Conservation (phyloP, 2,797 vertebrate genomes). For the Tiaroga cobitis region DNA sequence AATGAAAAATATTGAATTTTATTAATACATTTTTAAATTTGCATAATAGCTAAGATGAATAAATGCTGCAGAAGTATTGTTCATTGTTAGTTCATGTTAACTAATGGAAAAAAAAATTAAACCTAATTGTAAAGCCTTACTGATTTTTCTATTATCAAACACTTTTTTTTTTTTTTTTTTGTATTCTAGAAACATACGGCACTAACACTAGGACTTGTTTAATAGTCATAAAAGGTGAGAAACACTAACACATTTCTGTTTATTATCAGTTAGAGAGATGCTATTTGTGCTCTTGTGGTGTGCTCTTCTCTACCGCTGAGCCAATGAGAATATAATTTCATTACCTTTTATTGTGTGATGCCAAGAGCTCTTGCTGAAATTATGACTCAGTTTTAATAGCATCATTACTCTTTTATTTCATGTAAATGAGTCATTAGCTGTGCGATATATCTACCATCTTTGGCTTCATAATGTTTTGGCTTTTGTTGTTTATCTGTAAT, state of each 20-base stretch:
- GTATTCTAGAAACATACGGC: not conserved
- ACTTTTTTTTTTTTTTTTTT: not conserved
- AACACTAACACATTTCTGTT: not conserved
- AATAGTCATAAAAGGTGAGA: not conserved
- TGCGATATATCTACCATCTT: slow-evolving; percentile 4
- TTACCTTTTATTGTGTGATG: slow-evolving; percentile 34
- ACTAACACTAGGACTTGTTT: not conserved
- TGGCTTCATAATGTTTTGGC: not conserved
- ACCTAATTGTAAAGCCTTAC: not conserved
- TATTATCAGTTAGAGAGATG: slow-evolving; percentile 38
- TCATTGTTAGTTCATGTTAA: not conserved
- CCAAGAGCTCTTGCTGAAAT: slow-evolving; percentile 17
- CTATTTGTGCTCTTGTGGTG: slow-evolving; percentile 4
- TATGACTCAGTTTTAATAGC: slow-evolving; percentile 16
- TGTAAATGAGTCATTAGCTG: slow-evolving; percentile 27
- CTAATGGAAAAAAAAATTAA: not conserved
- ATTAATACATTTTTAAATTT: not conserved
- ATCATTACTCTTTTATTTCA: slow-evolving; percentile 26
- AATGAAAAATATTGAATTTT: not conserved
- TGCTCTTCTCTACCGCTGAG: not conserved
- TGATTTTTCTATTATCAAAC: slow-evolving; percentile 20
- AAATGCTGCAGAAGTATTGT: not conserved
- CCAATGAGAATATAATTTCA: slow-evolving; percentile 26
- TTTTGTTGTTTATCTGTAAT: slow-evolving; percentile 24
- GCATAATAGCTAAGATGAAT: not conserved